These are phyloP conservation scores for Threskiornis aethiopicus DNA, from an alignment of 2,797 vertebrate species.

Conservation along the genomic window DNA sequence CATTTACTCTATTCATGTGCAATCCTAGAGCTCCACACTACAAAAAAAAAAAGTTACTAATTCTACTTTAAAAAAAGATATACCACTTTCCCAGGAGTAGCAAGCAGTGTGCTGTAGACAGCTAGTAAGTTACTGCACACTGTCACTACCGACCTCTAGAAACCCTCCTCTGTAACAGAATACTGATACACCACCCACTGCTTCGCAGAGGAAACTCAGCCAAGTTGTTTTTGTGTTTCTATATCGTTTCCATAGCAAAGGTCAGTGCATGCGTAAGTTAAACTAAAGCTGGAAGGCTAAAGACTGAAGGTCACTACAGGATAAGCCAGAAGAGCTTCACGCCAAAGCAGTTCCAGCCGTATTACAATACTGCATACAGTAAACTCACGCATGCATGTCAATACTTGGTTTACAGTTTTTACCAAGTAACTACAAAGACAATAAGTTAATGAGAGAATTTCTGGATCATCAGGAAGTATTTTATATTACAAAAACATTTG, in stretches of 20 bases:
- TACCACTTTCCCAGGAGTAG: background rate
- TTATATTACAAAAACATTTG: background rate
- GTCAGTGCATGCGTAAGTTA: slow-evolving; percentile 82
- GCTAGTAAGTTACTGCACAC: slow-evolving; percentile 29
- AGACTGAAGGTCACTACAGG: slow-evolving; percentile 75
- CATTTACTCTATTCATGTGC: slow-evolving; percentile 71
- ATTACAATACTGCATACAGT: background rate
- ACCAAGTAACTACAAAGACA: background rate
- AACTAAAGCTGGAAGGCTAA: slow-evolving; percentile 77
- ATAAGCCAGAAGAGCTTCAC: slow-evolving; percentile 61
- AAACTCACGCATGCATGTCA: background rate
- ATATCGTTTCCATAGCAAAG: slow-evolving; percentile 91
- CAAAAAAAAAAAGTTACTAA: background rate
- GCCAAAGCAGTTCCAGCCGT: slow-evolving; percentile 29
- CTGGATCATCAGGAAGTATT: background rate
- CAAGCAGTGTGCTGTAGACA: background rate
- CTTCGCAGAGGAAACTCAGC: slow-evolving; percentile 71
- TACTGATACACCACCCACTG: slow-evolving; percentile 81
- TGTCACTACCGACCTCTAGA: slow-evolving; percentile 68
- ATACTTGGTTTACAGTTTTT: background rate
- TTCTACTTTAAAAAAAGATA: background rate
- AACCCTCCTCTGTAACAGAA: slow-evolving; percentile 77
- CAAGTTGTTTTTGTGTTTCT: slow-evolving; percentile 94
- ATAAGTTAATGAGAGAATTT: background rate
- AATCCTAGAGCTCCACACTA: background rate